phyloP scores from a whole-genome alignment of 2,113 vertebrate species.

The Psittacula cyanocephala region DNA sequence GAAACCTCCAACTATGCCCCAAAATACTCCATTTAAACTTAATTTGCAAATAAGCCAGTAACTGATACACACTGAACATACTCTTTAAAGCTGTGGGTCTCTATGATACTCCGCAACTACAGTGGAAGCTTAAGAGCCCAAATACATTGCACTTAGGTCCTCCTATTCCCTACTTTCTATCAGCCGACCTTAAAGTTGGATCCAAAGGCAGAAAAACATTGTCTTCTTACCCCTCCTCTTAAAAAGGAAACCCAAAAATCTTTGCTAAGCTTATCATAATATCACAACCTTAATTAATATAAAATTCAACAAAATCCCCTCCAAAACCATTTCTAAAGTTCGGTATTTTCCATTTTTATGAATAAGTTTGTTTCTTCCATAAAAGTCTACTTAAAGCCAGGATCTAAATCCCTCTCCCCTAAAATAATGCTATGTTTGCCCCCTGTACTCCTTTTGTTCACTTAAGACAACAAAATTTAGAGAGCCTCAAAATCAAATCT shows the following conservation, averaged over 20 bases:
- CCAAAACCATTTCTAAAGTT: not conserved
- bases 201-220: not conserved
- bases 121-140: not conserved
- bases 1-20: not conserved
- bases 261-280: not conserved
- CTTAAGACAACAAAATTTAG: not conserved
- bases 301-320: not conserved
- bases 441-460: not conserved
- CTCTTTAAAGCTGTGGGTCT: not conserved
- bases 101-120: not conserved
- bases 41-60: not conserved
- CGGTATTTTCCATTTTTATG: not conserved
- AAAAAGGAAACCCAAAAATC: not conserved
- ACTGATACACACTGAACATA: not conserved
- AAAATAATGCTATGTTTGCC: not conserved
- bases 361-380: not conserved
- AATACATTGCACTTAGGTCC: accelerated
- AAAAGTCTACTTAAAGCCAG: not conserved
- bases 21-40: not conserved
- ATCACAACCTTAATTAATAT: not conserved
- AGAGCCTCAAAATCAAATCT: not conserved
- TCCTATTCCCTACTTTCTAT: not conserved
- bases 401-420: accelerated
- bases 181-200: not conserved
- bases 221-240: not conserved